Conservation (phyloP, 2,113 vertebrate genomes). For the Alligator mississippiensis region DNA sequence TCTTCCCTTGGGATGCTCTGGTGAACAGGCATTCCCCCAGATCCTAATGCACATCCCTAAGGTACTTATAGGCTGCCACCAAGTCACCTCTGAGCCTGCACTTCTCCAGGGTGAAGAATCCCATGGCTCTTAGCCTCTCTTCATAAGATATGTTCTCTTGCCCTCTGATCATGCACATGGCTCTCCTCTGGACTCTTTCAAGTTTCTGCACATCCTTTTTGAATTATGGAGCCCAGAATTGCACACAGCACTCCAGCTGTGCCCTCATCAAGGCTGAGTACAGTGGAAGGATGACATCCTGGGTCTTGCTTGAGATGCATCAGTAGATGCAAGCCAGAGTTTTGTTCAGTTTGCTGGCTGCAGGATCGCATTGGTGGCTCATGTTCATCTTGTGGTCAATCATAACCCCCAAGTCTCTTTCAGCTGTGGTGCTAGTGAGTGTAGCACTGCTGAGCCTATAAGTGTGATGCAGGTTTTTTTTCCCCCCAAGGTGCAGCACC, state of each 20-base stretch:
- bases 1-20: not conserved
- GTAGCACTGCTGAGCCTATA: too few species aligned
- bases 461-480: too few species aligned
- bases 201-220: not conserved
- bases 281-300: not conserved
- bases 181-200: not conserved
- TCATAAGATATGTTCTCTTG: not conserved
- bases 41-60: not conserved
- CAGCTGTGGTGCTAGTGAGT: not conserved
- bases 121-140: not conserved
- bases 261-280: not conserved
- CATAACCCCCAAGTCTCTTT: not conserved
- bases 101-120: not conserved
- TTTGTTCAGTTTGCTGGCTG: not conserved
- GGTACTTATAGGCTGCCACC: not conserved
- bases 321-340: not conserved
- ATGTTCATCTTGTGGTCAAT: not conserved
- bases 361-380: not conserved
- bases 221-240: not conserved
- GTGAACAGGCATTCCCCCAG: not conserved
- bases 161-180: not conserved
- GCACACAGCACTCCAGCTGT: not conserved
- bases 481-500: too few species aligned
- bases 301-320: not conserved
- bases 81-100: not conserved